Base-by-base conservation (phyloP, 1,140 invertebrate genomes). In the Cotesia vestalis region DNA sequence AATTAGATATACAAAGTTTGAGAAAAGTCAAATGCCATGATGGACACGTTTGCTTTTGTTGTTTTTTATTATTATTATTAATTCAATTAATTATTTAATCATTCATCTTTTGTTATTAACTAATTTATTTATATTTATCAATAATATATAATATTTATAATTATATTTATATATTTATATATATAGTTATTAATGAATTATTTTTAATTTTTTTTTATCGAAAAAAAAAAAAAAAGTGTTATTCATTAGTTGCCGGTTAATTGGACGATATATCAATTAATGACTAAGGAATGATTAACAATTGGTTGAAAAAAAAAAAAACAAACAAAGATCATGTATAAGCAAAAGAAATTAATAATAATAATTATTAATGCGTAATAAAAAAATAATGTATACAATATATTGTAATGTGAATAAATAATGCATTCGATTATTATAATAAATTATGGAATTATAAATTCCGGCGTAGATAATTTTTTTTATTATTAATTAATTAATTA, bases 1-100 rank as follows among this genome's bases (percentile, higher is more conserved):
- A 66, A 38, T 73, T 73, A 70, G 72, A 69, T 73, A 73, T 66
- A 73, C 40, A 46, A 46, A 69, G 66, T 67, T 69, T 70, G 72
- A 73, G 59, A 67, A 73, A 73, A 69, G 64, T 62, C 69, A 73
- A 70, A 68, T 69, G 68, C 57, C 52, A 55, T 46, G 36, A 60
- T 40, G 14, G 60, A 69, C 69, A 61, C 66, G 38, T 69, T 73
- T 68, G 27, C 40, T 67, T 20, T 63, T 40, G 6, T 46, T 12
- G 27, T 57, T 57, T 61, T 60, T 60, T 60, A 60, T 60, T 36
- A 36, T 53, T 40, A 40, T 40, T 40, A 40, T 40, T 40, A 3
- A 40, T 40, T 27, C 2, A 27, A 27, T 27, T 27, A 27, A 2
- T 40, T n/a, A 38, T 53, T 68, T 14, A 55, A 68, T 68, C 40